Conservation (phyloP, 2,888 invertebrate species). For the Lithophane semibrunnea region DNA sequence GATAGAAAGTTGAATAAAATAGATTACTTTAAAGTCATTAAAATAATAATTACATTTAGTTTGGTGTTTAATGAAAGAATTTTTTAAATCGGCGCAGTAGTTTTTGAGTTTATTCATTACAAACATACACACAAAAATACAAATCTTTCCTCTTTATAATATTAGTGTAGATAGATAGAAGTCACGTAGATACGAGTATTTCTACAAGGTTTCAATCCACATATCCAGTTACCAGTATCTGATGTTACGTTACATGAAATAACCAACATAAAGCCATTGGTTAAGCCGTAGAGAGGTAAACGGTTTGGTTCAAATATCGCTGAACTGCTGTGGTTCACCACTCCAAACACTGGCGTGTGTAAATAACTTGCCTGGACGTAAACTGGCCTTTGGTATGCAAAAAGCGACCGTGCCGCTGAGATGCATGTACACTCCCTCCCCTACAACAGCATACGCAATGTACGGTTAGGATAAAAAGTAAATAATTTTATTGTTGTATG, state of each 20-base stretch:
- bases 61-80: too few species aligned
- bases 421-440: slow-evolving; percentile 28
- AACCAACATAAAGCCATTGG: slow-evolving; percentile 24
- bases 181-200: too few species aligned
- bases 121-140: too few species aligned
- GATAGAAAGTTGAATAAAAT: too few species aligned
- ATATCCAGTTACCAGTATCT: neutral
- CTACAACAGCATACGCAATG: slow-evolving; percentile 33
- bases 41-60: too few species aligned
- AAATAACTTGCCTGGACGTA: slow-evolving; percentile 53
- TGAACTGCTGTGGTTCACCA: slow-evolving; percentile 57
- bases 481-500: neutral
- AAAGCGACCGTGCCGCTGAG: slow-evolving; percentile 44
- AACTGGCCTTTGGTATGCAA: slow-evolving; percentile 56
- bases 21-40: too few species aligned
- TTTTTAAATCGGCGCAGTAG: too few species aligned
- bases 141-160: too few species aligned
- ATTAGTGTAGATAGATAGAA: too few species aligned
- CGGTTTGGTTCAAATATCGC: slow-evolving; percentile 42
- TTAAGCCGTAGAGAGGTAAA: slow-evolving; percentile 39
- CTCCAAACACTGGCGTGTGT: slow-evolving; percentile 50
- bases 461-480: slow-evolving; percentile 13
- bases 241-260: neutral
- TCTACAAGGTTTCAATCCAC: too few species aligned
- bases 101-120: too few species aligned